phyloP scores from a whole-genome alignment of 2,797 vertebrate species.

The Streptopelia turtur region DNA sequence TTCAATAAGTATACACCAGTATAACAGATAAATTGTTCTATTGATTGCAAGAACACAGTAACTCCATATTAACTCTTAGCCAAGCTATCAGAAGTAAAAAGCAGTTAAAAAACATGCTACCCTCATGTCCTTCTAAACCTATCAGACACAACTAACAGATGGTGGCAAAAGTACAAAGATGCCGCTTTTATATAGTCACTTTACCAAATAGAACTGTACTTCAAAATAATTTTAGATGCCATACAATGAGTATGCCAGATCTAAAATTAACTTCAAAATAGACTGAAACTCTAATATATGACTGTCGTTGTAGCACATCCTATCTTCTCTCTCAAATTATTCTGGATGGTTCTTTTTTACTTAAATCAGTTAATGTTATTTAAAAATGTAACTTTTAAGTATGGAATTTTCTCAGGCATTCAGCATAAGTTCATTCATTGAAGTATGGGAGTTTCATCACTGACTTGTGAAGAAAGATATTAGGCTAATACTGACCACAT shows the following conservation, averaged over 20 bases:
- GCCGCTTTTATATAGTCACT: slow-evolving; percentile 4
- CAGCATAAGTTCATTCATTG: background rate
- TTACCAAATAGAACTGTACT: background rate
- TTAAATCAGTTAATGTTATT: background rate
- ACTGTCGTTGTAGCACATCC: background rate
- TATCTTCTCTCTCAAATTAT: background rate
- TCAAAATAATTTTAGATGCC: background rate
- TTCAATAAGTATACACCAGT: background rate
- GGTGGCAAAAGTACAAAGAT: background rate
- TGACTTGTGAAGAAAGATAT: background rate
- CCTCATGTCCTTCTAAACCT: background rate
- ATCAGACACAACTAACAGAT: background rate
- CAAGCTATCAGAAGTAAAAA: background rate
- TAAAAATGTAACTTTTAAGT: background rate
- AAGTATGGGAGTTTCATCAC: background rate
- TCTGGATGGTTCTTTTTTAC: background rate
- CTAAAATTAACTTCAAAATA: background rate
- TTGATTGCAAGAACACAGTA: background rate
- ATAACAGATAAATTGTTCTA: background rate
- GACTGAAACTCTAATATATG: background rate
- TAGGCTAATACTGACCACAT: background rate
- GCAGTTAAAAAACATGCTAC: background rate
- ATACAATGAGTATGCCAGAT: background rate
- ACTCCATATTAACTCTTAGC: background rate
- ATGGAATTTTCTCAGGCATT: background rate